A percentile compares a stretch with the other conserved stretches of the same genome.
phyloP scores from a whole-genome alignment of 1,140 invertebrate species.

The Trypoxylus dichotomus region DNA sequence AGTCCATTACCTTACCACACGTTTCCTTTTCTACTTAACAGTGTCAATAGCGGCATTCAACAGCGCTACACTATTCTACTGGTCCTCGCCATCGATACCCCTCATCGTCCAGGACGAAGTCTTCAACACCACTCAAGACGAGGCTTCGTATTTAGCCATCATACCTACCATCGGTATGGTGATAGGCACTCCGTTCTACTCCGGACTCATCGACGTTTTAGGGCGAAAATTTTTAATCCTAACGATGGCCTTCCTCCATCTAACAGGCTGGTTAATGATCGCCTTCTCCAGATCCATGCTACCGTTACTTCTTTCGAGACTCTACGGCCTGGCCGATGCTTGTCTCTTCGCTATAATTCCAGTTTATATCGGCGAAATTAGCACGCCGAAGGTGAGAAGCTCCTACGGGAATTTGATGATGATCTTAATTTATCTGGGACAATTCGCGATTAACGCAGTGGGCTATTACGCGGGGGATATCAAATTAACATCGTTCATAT shows the following conservation, averaged over 20 bases:
- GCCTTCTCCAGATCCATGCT: constrained; percentile 29
- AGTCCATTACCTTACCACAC: too few relatives aligned
- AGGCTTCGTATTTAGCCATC: constrained; percentile 34
- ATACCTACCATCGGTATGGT: constrained; percentile 32
- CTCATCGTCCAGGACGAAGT: neutral
- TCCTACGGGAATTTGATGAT: constrained; percentile 42
- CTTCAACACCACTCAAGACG: constrained; percentile 27
- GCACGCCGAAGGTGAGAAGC: constrained; percentile 69
- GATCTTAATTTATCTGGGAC: constrained; percentile 58
- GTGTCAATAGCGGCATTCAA: neutral
- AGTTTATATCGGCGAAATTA: constrained; percentile 57
- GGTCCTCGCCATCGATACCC: constrained; percentile 29
- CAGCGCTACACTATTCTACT: neutral
- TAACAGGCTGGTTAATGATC: constrained; percentile 34
- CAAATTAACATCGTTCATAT: constrained; percentile 61
- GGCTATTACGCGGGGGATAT: constrained; percentile 62
- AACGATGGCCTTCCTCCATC: constrained; percentile 30
- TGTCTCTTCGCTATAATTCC: constrained; percentile 10
- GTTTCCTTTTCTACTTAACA: neutral
- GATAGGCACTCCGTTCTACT: constrained; percentile 33
- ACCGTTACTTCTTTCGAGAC: constrained; percentile 49
- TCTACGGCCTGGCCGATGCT: constrained; percentile 31
- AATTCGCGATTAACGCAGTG: constrained; percentile 67
- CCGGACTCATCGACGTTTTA: constrained; percentile 40
- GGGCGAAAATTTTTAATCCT: constrained; percentile 34